Base-by-base conservation (phyloP, 2,888 invertebrate genomes). In the Dicranocentrus wangi region DNA sequence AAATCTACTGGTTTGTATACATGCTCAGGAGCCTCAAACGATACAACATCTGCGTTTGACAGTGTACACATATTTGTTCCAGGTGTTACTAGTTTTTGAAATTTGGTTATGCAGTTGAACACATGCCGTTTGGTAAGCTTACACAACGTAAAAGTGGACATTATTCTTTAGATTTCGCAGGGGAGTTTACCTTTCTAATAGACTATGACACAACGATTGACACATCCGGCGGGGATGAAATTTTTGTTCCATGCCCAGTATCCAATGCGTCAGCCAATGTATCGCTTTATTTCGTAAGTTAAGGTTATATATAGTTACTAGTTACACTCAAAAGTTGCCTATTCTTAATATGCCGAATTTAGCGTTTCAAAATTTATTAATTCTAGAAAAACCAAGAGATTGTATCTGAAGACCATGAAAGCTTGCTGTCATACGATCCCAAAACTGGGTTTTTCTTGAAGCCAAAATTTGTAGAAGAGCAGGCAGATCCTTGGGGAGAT, bases 191-290 rank as follows among this genome's bases (percentile, higher is more conserved):
- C 17, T 84, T 83, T 43, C 19, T 83, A 3, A 69, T 81, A 15
- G 25, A 77, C 17, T 72, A 65, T 27, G 81, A 82, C 23, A 53
- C 70, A 27, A 61, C 47, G 8, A 42, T 84, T 2, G 81, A 84
- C 39, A 43, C 71, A 8, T 51, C 65, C 17, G 77, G 72, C 2
- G 68, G 61, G n/a, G 51, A 77, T 15, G 53, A 81, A 19, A 53
- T 84, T n/a, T 39, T 69, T 8, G 72, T 84, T 15, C 82, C 82
- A 17, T 84, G 84, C 51, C 82, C 82, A 2, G 79, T 84, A 1
- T 47, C 82, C 1, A 75, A 82, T 71, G 47, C 75, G 7, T 58
- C 68, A 15, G 68, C 66, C 2, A 63, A 43, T 23, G 17, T 82
- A 2, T 72, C 82, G 0, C 43, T 84, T 3, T 77, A 81, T 51